These are phyloP conservation scores for Podargus strigoides DNA, from an alignment of 2,797 vertebrate species.

Conservation along the genomic window DNA sequence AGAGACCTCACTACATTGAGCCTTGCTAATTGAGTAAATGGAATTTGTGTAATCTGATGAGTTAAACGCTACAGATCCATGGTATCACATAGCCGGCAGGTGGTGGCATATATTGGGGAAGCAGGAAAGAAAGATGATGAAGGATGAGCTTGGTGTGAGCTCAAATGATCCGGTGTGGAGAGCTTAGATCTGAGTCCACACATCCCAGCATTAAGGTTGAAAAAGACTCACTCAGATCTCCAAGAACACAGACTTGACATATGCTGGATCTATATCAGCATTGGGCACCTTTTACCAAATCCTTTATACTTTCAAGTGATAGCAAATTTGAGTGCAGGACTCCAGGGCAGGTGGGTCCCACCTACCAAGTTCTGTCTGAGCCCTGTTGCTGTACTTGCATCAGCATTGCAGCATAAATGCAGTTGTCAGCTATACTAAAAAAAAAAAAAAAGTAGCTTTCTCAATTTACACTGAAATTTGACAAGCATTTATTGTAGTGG, in stretches of 20 bases:
- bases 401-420: background rate
- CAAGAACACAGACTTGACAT: background rate
- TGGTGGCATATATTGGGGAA: background rate
- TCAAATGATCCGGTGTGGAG: background rate
- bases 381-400: background rate
- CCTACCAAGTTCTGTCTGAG: background rate
- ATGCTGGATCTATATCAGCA: background rate
- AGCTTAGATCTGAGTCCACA: background rate
- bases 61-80: background rate
- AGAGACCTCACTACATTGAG: fast-evolving
- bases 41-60: background rate
- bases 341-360: background rate
- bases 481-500: background rate
- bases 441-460: background rate
- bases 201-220: background rate
- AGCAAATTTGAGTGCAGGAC: background rate
- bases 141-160: background rate
- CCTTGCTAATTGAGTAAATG: background rate
- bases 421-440: background rate
- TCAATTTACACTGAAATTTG: background rate
- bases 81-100: background rate
- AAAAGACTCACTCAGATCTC: background rate
- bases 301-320: background rate
- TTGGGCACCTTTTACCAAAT: background rate
- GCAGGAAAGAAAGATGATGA: background rate